Conservation (phyloP, 2,113 vertebrate genomes). For the Sinosuthora webbiana region DNA sequence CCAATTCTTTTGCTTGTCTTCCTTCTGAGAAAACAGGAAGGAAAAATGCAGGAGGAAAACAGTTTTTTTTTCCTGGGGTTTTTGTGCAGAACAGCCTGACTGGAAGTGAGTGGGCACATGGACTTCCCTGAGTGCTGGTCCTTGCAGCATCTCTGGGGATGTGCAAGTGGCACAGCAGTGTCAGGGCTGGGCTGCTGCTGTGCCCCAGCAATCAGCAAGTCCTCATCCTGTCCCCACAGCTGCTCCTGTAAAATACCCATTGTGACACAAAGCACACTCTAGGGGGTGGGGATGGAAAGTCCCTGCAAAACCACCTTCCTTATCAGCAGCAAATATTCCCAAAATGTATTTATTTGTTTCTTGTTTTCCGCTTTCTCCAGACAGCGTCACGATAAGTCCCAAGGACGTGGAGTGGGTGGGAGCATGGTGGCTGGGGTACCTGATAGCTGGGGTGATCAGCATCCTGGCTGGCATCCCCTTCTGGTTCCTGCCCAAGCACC, state of each 20-base stretch:
- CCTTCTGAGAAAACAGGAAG: neutral
- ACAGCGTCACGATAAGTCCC: slow-evolving; percentile 80
- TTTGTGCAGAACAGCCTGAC: neutral
- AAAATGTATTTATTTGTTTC: neutral
- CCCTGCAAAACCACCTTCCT: neutral
- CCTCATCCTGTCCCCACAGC: neutral
- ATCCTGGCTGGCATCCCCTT: slow-evolving; percentile 85
- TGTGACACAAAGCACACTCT: neutral
- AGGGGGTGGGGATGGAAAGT: accelerated
- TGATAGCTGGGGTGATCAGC: slow-evolving; percentile 85
- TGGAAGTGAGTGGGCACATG: neutral
- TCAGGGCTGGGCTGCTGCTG: neutral
- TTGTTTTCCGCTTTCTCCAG: slow-evolving; percentile 56
- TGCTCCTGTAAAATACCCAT: accelerated
- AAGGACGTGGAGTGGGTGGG: slow-evolving; percentile 91
- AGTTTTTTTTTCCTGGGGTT: neutral
- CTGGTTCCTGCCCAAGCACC: slow-evolving; percentile 90
- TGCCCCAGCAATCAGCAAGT: neutral
- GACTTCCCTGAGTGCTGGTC: neutral
- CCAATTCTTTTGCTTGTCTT: neutral
- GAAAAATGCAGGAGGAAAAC: neutral
- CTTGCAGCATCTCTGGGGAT: neutral
- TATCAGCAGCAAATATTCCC: neutral
- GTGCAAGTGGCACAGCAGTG: accelerated
- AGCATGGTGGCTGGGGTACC: slow-evolving; percentile 95